Evolutionary conservation across 2,113 vertebrate species (phyloP).

Genomic region (Tinamus guttatus): DNA sequence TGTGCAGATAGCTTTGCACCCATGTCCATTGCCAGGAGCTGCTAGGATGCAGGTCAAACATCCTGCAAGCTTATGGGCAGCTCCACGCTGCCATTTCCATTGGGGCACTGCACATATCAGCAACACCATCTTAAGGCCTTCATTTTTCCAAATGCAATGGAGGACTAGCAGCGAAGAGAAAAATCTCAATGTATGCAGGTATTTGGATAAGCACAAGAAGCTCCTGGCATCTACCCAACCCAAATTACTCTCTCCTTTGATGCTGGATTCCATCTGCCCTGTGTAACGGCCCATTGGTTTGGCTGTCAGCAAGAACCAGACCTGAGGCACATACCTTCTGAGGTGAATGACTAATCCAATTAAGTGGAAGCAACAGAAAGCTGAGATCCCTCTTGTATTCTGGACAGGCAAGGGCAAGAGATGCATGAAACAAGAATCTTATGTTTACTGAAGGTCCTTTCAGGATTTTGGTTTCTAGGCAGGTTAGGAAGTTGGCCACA

Average conservation of each 20-base stretch:
- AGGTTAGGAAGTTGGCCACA: slow-evolving; percentile 2
- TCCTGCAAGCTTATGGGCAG: not conserved
- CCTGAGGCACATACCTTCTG: slow-evolving; percentile 51
- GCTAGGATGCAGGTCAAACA: not conserved
- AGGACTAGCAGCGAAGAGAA: not conserved
- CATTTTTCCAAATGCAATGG: not conserved
- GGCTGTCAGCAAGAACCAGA: slow-evolving; percentile 55
- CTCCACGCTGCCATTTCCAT: not conserved
- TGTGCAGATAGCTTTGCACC: not conserved
- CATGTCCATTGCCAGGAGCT: not conserved
- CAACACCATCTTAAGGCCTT: not conserved
- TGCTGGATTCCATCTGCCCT: slow-evolving; percentile 59
- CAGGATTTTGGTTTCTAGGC: not conserved
- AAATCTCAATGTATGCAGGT: not conserved
- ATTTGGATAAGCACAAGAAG: slow-evolving; percentile 49
- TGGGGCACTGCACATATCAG: not conserved
- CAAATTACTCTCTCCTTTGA: slow-evolving; percentile 52
- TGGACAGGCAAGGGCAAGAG: not conserved
- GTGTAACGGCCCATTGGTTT: slow-evolving; percentile 54
- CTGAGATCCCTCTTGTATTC: not conserved
- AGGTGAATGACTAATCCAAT: slow-evolving; percentile 53
- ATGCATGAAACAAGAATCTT: not conserved
- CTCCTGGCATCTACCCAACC: slow-evolving; percentile 51
- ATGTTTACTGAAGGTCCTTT: not conserved
- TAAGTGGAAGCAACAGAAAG: slow-evolving; percentile 21